Conservation (phyloP, 2,888 invertebrate genomes). For the Zygogramma bicolorata region DNA sequence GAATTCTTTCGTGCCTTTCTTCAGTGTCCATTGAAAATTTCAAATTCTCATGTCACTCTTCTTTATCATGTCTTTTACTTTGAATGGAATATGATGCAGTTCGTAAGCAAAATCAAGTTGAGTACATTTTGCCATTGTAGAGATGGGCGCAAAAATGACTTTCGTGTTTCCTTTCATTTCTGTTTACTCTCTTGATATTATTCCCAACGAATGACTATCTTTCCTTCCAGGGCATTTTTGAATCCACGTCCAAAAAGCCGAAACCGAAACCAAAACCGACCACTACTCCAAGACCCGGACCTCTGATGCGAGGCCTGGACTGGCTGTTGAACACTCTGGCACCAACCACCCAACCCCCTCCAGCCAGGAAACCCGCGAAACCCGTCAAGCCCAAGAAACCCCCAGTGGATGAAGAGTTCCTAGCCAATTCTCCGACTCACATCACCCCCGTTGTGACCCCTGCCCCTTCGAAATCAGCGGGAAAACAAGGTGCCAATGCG, state of each 20-base stretch:
- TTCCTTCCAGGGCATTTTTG: slow-evolving; percentile 50
- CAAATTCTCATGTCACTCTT: no score
- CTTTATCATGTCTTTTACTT: no score
- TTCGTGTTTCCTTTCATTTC: no score
- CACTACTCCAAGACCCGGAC: slow-evolving; percentile 65
- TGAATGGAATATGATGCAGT: no score
- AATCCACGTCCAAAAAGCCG: slow-evolving; percentile 50
- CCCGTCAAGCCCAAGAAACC: slow-evolving; percentile 51
- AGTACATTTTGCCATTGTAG: no score
- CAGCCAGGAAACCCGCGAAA: slow-evolving; percentile 37
- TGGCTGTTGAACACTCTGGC: slow-evolving; percentile 64
- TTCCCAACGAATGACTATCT: background rate
- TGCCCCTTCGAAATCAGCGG: slow-evolving; percentile 45
- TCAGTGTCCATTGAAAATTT: no score
- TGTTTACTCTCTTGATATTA: background rate
- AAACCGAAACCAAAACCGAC: slow-evolving; percentile 59
- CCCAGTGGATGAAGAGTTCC: slow-evolving; percentile 51
- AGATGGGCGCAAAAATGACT: no score
- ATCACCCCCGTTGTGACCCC: slow-evolving; percentile 60
- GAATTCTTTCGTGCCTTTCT: no score
- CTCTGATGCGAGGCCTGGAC: slow-evolving; percentile 63
- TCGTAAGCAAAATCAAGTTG: no score
- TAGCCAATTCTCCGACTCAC: slow-evolving; percentile 61
- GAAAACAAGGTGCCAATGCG: slow-evolving; percentile 44
- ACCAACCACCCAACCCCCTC: slow-evolving; percentile 50